Conservation (phyloP, 2,888 invertebrate genomes). For the Andricus quercusramuli region DNA sequence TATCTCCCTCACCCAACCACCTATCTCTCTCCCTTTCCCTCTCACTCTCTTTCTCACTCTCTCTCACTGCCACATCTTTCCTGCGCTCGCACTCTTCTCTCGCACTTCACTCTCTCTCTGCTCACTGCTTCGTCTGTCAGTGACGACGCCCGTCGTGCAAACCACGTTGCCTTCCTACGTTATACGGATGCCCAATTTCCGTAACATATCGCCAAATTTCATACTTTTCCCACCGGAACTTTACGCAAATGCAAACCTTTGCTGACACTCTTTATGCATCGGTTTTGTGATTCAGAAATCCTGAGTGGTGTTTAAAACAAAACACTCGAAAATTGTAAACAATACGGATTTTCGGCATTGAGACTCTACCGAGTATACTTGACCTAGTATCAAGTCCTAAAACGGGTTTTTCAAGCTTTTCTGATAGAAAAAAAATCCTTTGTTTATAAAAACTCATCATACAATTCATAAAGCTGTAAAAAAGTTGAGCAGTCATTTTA, state of each 20-base stretch:
- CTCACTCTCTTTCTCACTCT: not conserved
- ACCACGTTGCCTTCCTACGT: not conserved
- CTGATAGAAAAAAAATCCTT: too few relatives aligned
- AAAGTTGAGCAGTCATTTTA: not conserved
- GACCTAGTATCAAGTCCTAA: too few relatives aligned
- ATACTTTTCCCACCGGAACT: constrained; percentile 17
- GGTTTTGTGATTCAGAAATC: not conserved
- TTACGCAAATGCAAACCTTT: constrained; percentile 19
- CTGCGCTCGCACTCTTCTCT: constrained; percentile 12
- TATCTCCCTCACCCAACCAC: constrained; percentile 71
- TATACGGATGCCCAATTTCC: constrained; percentile 15
- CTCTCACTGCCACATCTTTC: constrained; percentile 5
- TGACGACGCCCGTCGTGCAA: constrained; percentile 14
- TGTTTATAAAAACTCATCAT: too few relatives aligned
- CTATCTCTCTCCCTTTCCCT: constrained; percentile 60
- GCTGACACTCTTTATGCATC: not conserved
- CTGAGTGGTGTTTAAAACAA: not conserved
- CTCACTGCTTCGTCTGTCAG: constrained; percentile 35
- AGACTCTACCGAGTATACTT: not conserved
- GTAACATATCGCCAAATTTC: constrained; percentile 17
- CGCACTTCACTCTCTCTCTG: constrained; percentile 16
- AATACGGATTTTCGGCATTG: not conserved
- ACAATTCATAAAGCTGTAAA: too few relatives aligned
- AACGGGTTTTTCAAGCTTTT: too few relatives aligned
- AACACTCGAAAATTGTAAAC: not conserved